phyloP scores from a whole-genome alignment of 1,140 invertebrate species.

The Anastrepha obliqua region DNA sequence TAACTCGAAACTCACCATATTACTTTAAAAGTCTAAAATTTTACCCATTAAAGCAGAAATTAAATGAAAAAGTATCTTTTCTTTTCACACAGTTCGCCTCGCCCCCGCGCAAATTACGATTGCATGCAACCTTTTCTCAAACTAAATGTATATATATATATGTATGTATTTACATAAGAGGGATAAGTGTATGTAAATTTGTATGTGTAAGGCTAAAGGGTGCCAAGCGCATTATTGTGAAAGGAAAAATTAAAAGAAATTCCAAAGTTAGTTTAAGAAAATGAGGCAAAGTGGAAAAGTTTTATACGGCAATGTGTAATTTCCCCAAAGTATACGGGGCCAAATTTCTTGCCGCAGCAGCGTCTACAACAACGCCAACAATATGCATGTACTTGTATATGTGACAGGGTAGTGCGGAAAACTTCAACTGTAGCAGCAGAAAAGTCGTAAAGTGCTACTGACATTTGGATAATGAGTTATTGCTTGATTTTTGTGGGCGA shows the following conservation, averaged over 20 bases:
- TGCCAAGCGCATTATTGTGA: conserved; percentile 4
- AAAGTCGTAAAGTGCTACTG: conserved; percentile 43
- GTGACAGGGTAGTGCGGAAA: not conserved
- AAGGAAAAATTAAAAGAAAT: conserved; percentile 48
- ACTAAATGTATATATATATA: too few relatives aligned
- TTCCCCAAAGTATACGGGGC: conserved; percentile 35
- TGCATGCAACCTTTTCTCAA: not conserved
- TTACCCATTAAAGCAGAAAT: conserved; percentile 16
- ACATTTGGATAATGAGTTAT: conserved; percentile 49
- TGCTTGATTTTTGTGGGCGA: conserved; percentile 1
- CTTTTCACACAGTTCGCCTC: not conserved
- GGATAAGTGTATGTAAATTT: not conserved
- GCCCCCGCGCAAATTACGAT: not conserved
- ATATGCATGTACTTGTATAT: not conserved
- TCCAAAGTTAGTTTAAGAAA: conserved; percentile 50
- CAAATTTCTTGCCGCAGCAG: not conserved
- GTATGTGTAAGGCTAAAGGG: not conserved
- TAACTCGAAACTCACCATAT: conserved; percentile 13
- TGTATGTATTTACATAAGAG: not conserved
- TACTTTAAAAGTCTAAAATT: not conserved
- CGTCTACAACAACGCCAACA: not conserved
- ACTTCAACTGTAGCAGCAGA: conserved; percentile 10
- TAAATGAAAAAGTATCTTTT: conserved; percentile 30
- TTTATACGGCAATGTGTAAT: conserved; percentile 52
- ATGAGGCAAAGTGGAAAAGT: conserved; percentile 48